Evolutionary conservation across 2,797 vertebrate genomes (phyloP), one percentile per base, ranked within the genome.

Genomic region (Halcyon badia): DNA sequence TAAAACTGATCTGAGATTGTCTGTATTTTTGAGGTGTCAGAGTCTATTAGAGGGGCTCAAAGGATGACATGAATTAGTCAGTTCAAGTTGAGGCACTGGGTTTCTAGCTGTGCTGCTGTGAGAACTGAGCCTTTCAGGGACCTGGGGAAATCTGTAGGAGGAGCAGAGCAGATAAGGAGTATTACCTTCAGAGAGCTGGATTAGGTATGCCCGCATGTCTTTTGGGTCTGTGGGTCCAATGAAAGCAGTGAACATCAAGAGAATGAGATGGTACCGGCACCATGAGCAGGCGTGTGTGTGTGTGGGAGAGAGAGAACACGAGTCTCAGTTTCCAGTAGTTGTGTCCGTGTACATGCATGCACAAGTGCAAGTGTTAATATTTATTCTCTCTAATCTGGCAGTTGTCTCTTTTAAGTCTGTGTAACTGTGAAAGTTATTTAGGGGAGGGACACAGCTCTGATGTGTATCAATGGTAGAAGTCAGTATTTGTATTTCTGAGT

Each of bases 241-340:
- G 61, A 46, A 78, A 48, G 21, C 44, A 71, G 28, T 30, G 54
- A 69, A 46, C 26, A 80, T 39, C 30, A 16, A 30, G 54, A 39
- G 52, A 31, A 51, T 26, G 42, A 72, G 35, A 35, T 8, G 18
- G 8, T 64, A 9, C 11, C 1, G 1, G 5, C 48, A 25, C 18
- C 21, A 5, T 33, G 37, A 83, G 30, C 16, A 25, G 61, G 13
- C 2, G 0, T 37, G 41, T 5, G 0, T 30, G 22, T 4, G 0
- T 56, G 35, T 14, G 44, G 6, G 39, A 41, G 39, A 42, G 41
- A 20, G 30, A 11, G 28, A 21, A 13, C 26, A 4, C 10, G 26
- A 71, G 28, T 65, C 22, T 28, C 13, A 3, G 39, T 68, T 81
- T 68, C 68, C 22, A 24, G 30, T 56, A 41, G n/a, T 72, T 20